Base-by-base conservation (phyloP, 2,797 vertebrate genomes). In the Podarcis siculus region DNA sequence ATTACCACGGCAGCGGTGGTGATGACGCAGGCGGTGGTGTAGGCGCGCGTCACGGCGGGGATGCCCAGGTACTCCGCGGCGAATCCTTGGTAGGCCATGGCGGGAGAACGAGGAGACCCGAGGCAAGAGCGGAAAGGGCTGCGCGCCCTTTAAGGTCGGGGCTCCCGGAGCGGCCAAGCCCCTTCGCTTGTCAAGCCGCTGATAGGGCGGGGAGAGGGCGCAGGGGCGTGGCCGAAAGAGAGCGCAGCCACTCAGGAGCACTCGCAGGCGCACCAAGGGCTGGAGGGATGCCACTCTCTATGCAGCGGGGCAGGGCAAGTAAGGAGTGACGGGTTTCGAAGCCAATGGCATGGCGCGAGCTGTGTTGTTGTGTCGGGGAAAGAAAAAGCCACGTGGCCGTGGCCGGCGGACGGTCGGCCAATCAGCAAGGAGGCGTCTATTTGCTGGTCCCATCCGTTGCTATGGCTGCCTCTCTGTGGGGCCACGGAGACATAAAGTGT, bases 1-100 rank as follows among this genome's bases (percentile, higher is more conserved):
- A 90, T 95, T 86, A 95, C 95, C 95, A 96, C 95, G 2, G 95
- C 96, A 1, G 96, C 96, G 39, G 97, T 97, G 82, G 97, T 97
- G 89, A 97, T 93, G 64, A 97, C 93, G 79, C 97, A 98, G 92
- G 97, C 97, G 13, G 96, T 93, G 39, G 97, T 97, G 92, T 97
- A 97, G 3, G 95, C 94, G 8, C 96, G 94, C 64, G 97, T 98
- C 82, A 97, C 97, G n/a, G 95, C 93, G 3, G 97, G 97, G 93
- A 97, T 96, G 93, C 97, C 96, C 90, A 95, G 90, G 88, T 96
- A 97, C 90, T 95, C 96, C 49, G 94, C 90, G 30, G 93, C 88
- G 82, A 97, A 80, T 8, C 96, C 96, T 89, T 88, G 95, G 84
- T 95, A 94, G 7, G 96, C 96, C 95, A 95, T 95, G 69, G 66